Conservation (phyloP, 2,888 invertebrate genomes). For the Acleris laterana region DNA sequence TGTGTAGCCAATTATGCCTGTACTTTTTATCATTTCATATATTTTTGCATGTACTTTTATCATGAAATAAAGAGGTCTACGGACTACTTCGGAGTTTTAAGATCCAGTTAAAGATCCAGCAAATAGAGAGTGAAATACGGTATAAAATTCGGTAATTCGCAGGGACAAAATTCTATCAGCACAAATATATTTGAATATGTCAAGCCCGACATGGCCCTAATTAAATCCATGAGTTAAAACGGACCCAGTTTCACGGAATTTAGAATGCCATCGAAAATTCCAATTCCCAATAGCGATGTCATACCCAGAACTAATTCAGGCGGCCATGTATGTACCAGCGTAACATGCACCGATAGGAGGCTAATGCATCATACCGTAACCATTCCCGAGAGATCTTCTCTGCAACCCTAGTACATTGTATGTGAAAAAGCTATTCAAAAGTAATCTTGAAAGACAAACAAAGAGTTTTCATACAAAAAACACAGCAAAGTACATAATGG, state of each 20-base stretch:
- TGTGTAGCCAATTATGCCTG: too few relatives aligned
- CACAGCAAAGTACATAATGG: too few relatives aligned
- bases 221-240: slow-evolving; percentile 21
- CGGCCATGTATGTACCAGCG: slow-evolving; percentile 44
- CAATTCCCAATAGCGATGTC: slow-evolving; percentile 19
- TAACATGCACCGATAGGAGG: slow-evolving; percentile 39
- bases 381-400: slow-evolving; percentile 45
- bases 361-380: slow-evolving; percentile 54
- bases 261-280: slow-evolving; percentile 30
- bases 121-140: neutral
- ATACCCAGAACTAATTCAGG: slow-evolving; percentile 52
- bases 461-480: too few relatives aligned
- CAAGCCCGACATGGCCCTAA: slow-evolving; percentile 24
- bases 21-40: too few relatives aligned
- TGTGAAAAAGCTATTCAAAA: too few relatives aligned
- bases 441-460: too few relatives aligned
- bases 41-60: too few relatives aligned
- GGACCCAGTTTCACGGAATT: slow-evolving; percentile 25
- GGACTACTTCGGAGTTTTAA: too few relatives aligned
- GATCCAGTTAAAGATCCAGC: too few relatives aligned
- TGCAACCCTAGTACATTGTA: slow-evolving; percentile 21
- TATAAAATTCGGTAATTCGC: neutral
- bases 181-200: neutral
- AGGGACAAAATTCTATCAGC: neutral
- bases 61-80: too few relatives aligned